Conservation (phyloP, 2,113 vertebrate species). For the Entelurus aequoreus region DNA sequence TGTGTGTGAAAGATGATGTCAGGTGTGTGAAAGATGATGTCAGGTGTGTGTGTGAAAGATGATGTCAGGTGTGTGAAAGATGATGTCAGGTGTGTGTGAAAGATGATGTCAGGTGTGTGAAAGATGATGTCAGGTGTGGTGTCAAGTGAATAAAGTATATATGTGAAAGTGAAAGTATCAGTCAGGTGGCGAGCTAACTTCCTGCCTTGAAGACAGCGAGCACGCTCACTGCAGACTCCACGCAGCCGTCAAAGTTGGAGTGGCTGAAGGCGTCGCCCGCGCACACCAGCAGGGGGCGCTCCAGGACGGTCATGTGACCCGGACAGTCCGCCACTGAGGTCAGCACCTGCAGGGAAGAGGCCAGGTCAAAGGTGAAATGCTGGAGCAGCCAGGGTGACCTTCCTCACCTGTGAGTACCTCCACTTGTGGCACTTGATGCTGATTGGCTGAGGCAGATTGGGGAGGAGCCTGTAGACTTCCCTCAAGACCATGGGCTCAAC, state of each 20-base stretch:
- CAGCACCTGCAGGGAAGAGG: slow-evolving; percentile 71
- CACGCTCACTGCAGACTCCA: slow-evolving; percentile 81
- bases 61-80: too few species aligned
- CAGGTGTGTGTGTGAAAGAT: too few species aligned
- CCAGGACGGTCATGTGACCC: slow-evolving; percentile 82
- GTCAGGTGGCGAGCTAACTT: not conserved
- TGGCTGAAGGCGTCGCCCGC: slow-evolving; percentile 85
- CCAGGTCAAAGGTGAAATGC: accelerated
- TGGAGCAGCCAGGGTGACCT: not conserved
- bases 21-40: too few species aligned
- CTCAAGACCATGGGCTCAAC: slow-evolving; percentile 80
- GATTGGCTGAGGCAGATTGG: slow-evolving; percentile 75
- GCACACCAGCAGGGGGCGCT: slow-evolving; percentile 77
- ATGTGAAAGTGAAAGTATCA: slow-evolving; percentile 69
- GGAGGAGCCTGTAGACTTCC: slow-evolving; percentile 76
- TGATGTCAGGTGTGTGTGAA: too few species aligned
- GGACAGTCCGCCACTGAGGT: slow-evolving; percentile 66
- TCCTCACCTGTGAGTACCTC: slow-evolving; percentile 88
- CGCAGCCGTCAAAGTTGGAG: slow-evolving; percentile 89
- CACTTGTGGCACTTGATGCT: slow-evolving; percentile 84
- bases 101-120: not conserved
- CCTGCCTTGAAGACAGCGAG: slow-evolving; percentile 66
- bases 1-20: too few species aligned
- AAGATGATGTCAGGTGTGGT: slow-evolving; percentile 3
- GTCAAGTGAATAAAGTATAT: slow-evolving; percentile 83